phyloP scores from a whole-genome alignment of 2,888 invertebrate genomes.

The Mythimna vitellina region DNA sequence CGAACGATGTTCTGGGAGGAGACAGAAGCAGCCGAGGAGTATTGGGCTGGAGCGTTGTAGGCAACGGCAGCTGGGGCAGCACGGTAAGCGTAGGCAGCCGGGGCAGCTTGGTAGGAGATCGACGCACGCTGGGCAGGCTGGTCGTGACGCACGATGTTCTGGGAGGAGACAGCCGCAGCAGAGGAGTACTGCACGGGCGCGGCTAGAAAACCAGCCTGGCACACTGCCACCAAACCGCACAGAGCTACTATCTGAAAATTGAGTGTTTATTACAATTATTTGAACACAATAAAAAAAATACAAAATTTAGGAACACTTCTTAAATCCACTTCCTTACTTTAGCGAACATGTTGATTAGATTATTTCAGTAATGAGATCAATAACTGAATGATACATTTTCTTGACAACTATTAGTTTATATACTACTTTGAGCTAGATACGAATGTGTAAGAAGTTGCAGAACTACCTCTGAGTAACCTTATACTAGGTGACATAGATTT shows the following conservation, averaged over 20 bases:
- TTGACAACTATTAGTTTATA: conserved; percentile 38
- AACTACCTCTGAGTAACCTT: conserved; percentile 54
- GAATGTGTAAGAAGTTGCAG: conserved; percentile 44
- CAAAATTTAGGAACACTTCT: neutral
- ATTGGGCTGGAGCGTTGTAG: conserved; percentile 75
- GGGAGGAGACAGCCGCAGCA: conserved; percentile 75
- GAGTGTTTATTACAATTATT: neutral
- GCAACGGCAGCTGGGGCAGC: conserved; percentile 57
- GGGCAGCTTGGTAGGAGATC: conserved; percentile 44
- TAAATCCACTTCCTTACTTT: conserved; percentile 48
- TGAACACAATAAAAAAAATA: neutral
- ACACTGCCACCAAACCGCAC: conserved; percentile 70
- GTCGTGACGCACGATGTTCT: conserved; percentile 72
- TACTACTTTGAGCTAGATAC: conserved; percentile 24
- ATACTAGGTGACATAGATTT: conserved; percentile 50
- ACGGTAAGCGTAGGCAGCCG: conserved; percentile 57
- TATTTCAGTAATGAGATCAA: conserved; percentile 47
- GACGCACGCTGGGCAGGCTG: conserved; percentile 50
- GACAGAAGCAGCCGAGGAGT: conserved; percentile 76
- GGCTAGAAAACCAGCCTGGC: conserved; percentile 72
- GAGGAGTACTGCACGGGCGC: conserved; percentile 72
- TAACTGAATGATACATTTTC: conserved; percentile 50
- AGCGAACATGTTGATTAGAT: conserved; percentile 50
- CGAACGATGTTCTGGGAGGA: conserved; percentile 80
- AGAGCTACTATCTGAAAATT: conserved; percentile 63